Conservation (phyloP, 2,113 vertebrate genomes). For the Arenaria interpres region DNA sequence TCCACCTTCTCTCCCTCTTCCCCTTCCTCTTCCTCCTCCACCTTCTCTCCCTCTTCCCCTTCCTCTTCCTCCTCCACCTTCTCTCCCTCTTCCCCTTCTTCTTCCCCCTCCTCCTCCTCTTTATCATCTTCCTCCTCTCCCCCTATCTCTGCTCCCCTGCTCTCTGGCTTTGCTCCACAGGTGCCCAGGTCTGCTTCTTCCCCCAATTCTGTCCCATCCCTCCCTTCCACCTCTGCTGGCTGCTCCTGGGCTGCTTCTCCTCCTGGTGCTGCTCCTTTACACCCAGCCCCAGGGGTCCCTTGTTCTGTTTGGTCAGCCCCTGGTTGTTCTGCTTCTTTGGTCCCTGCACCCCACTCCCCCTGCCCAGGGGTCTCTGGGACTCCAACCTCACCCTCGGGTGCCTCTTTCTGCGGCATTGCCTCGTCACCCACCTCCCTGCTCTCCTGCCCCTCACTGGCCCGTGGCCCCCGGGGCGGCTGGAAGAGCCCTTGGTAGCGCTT, state of each 20-base stretch:
- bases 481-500: constrained; percentile 83
- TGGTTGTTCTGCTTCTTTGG: not conserved
- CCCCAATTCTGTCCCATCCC: not conserved
- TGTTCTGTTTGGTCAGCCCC: not conserved
- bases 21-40: rapidly evolving
- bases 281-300: not conserved
- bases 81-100: not conserved
- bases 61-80: not conserved
- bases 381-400: not conserved
- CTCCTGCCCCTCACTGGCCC: not conserved
- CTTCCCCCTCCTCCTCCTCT: not conserved
- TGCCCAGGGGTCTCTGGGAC: rapidly evolving
- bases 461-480: not conserved
- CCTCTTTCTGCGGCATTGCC: rapidly evolving
- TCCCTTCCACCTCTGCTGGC: not conserved
- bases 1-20: rapidly evolving
- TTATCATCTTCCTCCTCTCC: not conserved
- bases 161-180: not conserved
- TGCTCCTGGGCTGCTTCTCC: not conserved
- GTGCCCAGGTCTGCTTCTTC: not conserved
- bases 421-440: rapidly evolving
- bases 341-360: not conserved
- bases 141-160: not conserved
- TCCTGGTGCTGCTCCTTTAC: not conserved
- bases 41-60: not conserved